Evolutionary conservation across 2,888 invertebrate species (phyloP), one percentile per base, ranked within the genome.

Genomic region (Drosophila trichaetosa): DNA sequence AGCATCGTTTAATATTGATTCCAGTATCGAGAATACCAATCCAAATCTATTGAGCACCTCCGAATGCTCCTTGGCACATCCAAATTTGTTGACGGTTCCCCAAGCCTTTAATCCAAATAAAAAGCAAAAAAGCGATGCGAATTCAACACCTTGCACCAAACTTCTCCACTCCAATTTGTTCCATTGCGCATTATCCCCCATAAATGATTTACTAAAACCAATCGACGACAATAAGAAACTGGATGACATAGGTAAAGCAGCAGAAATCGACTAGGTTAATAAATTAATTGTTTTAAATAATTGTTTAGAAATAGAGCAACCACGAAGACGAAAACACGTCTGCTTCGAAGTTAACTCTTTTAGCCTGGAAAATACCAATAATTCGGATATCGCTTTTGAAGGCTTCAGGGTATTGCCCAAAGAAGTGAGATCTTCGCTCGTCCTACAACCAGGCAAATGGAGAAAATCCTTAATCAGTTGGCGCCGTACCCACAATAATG

Each of bases 401-500:
- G 51, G 27, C 2, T 64, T 49, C 2, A 52, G 40, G 24, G 18
- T 27, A 3, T 36, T n/a, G 6, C 46, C 57, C 1, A 36, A 48
- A 10, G 29, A 76, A 31, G n/a, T 10, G 8, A 63, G 65, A 31
- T 54, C 69, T 4, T 77, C 70, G 29, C 54, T 95, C 77, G 92
- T 94, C 16, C 91, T 96, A 3, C 95, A 94, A 79, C 95, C 96
- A 16, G 96, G 96, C 0, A 96, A 94, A 87, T 96, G 96, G 95
- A 94, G 95, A 57, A 94, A 96, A 84, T 95, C 96, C 0, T 87
- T 96, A 7, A 95, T 94, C 72, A 94, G 94, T 71, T 94, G 95
- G 83, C 94, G 93, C 76, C 94, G 94, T 84, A 93, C 94, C 3
- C 67, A 76, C 6, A n/a, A 62, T 0, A 62, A 68, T 56, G 61